Percentiles rank a stretch among this genome's conserved stretches.
These are phyloP conservation scores for Didymodactylos carnosus DNA, from an alignment of 2,888 invertebrate genomes.

Conservation along the genomic window DNA sequence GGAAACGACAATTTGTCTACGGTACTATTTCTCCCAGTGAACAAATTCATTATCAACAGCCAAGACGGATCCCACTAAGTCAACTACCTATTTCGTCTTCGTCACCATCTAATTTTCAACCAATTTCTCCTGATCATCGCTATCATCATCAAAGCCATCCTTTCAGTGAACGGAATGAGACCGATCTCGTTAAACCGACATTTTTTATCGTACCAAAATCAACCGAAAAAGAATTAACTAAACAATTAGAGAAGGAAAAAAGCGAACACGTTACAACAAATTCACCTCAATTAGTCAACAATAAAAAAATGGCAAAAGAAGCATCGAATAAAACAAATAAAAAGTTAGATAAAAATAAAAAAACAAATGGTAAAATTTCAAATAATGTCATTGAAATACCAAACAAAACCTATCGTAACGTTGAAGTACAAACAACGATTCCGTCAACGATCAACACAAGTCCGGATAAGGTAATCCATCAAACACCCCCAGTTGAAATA, in stretches of 20 bases:
- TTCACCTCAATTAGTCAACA: neutral
- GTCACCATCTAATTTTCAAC: neutral
- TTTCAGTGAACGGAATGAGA: neutral
- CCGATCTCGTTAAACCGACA: neutral
- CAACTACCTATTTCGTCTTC: too few relatives aligned
- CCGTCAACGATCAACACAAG: neutral
- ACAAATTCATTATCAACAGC: neutral
- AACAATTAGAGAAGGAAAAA: too few relatives aligned
- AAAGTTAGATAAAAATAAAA: too few relatives aligned
- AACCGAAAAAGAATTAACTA: neutral
- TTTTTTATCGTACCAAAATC: neutral
- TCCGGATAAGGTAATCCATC: neutral
- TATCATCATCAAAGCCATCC: neutral
- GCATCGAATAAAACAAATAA: neutral
- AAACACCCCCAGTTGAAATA: too few relatives aligned
- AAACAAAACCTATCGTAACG: neutral
- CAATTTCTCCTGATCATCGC: neutral
- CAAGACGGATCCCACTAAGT: too few relatives aligned
- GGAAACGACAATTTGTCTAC: neutral
- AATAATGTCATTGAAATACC: neutral
- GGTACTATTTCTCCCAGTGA: neutral
- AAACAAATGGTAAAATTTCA: too few relatives aligned
- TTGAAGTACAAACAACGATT: neutral
- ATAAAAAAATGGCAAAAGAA: neutral
- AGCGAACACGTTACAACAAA: neutral